phyloP scores from a whole-genome alignment of 2,888 invertebrate species.

The Mythimna vitellina region DNA sequence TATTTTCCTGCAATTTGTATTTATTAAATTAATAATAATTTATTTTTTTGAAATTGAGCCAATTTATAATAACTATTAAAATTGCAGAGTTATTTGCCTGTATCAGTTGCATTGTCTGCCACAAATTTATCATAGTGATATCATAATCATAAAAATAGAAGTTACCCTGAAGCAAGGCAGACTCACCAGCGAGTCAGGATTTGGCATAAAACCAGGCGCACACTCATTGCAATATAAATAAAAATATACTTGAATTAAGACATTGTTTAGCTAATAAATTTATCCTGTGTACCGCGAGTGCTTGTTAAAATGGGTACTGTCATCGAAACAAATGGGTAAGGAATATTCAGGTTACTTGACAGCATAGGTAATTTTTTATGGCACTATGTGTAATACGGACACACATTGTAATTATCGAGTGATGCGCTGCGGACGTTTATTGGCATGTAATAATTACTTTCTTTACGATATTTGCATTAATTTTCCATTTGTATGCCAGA shows the following conservation, averaged over 20 bases:
- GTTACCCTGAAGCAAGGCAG: slow-evolving; percentile 58
- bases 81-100: background rate
- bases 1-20: background rate
- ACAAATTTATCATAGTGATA: slow-evolving; percentile 49
- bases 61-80: background rate
- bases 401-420: slow-evolving; percentile 28
- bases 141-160: slow-evolving; percentile 63
- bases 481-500: slow-evolving; percentile 31
- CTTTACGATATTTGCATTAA: slow-evolving; percentile 38
- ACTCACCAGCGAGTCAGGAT: slow-evolving; percentile 68
- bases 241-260: slow-evolving; percentile 69
- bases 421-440: slow-evolving; percentile 42
- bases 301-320: slow-evolving; percentile 75
- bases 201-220: slow-evolving; percentile 74
- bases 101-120: slow-evolving; percentile 35
- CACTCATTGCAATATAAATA: slow-evolving; percentile 71
- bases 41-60: background rate
- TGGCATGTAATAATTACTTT: slow-evolving; percentile 41
- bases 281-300: slow-evolving; percentile 64
- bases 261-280: slow-evolving; percentile 63
- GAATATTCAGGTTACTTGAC: slow-evolving; percentile 52
- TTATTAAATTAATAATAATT: background rate
- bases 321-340: slow-evolving; percentile 82
- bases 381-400: slow-evolving; percentile 17
- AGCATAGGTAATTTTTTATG: slow-evolving; percentile 17